Conservation (phyloP, 2,113 vertebrate species). For the Channa argus region DNA sequence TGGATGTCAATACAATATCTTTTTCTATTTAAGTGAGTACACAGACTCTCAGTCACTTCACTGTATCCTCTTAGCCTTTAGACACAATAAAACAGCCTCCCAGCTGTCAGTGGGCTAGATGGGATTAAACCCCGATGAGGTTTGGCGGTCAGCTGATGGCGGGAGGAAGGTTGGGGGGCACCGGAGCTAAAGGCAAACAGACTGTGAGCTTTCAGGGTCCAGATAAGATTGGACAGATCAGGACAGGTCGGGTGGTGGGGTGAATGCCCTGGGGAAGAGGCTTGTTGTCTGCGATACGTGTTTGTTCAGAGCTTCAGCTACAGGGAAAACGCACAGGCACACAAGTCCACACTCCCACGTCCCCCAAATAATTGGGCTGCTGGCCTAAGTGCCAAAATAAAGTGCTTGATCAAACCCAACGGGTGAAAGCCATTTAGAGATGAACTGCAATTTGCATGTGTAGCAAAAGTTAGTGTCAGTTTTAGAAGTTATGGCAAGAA, state of each 20-base stretch:
- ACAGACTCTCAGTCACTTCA: background rate
- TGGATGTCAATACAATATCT: background rate
- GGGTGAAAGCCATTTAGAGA: background rate
- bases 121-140: slow-evolving; percentile 60
- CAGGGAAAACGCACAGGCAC: slow-evolving; percentile 29
- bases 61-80: slow-evolving; percentile 20
- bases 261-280: slow-evolving; percentile 48
- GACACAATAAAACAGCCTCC: slow-evolving; percentile 29
- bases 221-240: slow-evolving; percentile 68
- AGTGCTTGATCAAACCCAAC: background rate
- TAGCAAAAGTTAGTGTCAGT: background rate
- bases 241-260: slow-evolving; percentile 43
- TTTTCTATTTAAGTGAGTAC: background rate
- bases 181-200: slow-evolving; percentile 50
- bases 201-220: slow-evolving; percentile 25
- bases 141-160: slow-evolving; percentile 32
- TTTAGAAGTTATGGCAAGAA: background rate
- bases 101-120: slow-evolving; percentile 55
- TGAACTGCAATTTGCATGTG: background rate
- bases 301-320: slow-evolving; percentile 56
- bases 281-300: slow-evolving; percentile 68
- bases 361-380: slow-evolving; percentile 8
- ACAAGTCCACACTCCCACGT: slow-evolving; percentile 20
- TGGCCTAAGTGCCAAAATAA: background rate
- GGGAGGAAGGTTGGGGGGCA: slow-evolving; percentile 5